These are phyloP conservation scores for Acrocephalus scirpaceus DNA, from an alignment of 2,797 vertebrate species.

Conservation along the genomic window DNA sequence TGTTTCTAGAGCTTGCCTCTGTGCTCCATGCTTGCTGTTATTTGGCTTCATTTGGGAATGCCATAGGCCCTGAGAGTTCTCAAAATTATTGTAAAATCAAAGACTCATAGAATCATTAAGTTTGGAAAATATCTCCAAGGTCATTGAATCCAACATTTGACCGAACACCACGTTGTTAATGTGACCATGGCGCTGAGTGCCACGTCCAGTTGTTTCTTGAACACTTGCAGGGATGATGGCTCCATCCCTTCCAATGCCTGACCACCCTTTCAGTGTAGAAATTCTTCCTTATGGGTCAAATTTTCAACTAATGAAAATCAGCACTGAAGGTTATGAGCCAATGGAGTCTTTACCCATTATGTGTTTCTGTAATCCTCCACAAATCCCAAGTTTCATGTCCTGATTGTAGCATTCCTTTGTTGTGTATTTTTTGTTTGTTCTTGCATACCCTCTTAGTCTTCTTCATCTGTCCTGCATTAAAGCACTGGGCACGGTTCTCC, in stretches of 20 bases:
- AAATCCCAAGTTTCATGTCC: background rate
- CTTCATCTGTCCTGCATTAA: background rate
- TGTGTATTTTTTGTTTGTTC: background rate
- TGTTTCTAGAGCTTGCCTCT: background rate
- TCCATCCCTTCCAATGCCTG: background rate
- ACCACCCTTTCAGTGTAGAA: background rate
- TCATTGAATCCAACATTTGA: background rate
- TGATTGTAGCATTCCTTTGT: background rate
- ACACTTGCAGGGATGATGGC: background rate
- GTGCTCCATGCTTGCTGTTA: background rate
- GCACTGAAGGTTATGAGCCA: background rate
- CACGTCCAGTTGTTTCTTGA: background rate
- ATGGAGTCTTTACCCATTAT: background rate
- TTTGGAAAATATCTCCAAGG: background rate
- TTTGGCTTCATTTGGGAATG: background rate
- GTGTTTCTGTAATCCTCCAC: background rate
- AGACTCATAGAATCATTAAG: background rate
- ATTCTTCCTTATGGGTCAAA: background rate
- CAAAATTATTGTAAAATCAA: background rate
- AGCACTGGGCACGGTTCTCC: background rate
- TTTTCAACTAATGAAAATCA: background rate
- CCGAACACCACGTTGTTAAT: accelerated
- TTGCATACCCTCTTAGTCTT: background rate
- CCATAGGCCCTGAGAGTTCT: background rate
- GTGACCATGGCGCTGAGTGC: background rate